These are phyloP conservation scores for Acrossocheilus fasciatus DNA, from an alignment of 2,797 vertebrate genomes.

Conservation along the genomic window DNA sequence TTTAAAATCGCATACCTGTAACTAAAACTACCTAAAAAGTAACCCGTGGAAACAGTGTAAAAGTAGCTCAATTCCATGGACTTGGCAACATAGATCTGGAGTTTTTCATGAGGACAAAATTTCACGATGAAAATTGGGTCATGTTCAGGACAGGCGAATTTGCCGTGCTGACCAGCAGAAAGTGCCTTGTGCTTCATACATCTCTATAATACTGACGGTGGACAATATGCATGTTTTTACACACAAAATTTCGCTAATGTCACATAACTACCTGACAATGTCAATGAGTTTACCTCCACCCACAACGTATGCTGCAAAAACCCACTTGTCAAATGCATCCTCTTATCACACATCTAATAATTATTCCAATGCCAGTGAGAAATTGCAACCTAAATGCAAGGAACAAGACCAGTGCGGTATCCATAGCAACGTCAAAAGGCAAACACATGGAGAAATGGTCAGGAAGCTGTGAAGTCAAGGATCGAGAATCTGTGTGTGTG, in stretches of 20 bases:
- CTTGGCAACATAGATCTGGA: background rate
- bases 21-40: background rate
- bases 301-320: background rate
- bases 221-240: background rate
- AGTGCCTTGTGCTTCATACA: background rate
- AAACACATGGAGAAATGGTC: constrained; percentile 33
- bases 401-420: constrained; percentile 3
- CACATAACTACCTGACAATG: background rate
- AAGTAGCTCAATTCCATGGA: background rate
- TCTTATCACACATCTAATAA: constrained; percentile 6
- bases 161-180: background rate
- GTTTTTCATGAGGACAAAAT: background rate
- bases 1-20: background rate
- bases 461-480: constrained; percentile 33
- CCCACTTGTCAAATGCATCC: background rate
- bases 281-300: background rate
- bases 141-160: background rate
- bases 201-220: background rate
- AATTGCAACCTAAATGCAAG: constrained; percentile 19
- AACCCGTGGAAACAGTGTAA: background rate
- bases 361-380: constrained; percentile 7
- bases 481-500: constrained; percentile 5
- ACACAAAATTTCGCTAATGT: background rate
- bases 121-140: background rate
- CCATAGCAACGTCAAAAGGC: constrained; percentile 46